Conservation (phyloP, 2,113 vertebrate species). For the Paracanthobrama guichenoti region DNA sequence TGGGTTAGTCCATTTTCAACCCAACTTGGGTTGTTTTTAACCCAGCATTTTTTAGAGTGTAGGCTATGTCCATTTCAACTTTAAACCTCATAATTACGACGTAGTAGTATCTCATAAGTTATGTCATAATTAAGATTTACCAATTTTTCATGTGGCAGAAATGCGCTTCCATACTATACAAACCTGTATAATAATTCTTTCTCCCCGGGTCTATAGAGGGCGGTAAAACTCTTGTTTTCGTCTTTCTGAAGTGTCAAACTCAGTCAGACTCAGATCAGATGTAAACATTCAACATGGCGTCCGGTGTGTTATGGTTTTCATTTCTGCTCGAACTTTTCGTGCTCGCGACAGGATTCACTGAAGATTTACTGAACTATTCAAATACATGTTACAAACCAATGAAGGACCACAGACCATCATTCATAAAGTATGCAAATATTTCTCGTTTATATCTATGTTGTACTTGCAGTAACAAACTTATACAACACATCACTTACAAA, state of each 20-base stretch:
- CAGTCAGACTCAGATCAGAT: neutral
- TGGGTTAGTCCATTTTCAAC: too few species aligned
- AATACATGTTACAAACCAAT: conserved; percentile 71
- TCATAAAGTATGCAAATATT: conserved; percentile 59
- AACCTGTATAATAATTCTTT: neutral
- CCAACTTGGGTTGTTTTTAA: too few species aligned
- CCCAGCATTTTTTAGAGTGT: too few species aligned
- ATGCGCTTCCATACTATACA: too few species aligned
- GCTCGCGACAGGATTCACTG: neutral
- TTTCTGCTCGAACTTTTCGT: conserved; percentile 42
- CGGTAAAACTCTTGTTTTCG: neutral
- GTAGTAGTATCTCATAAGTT: too few species aligned
- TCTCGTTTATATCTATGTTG: neutral
- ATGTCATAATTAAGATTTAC: too few species aligned
- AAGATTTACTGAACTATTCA: neutral
- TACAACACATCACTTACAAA: neutral
- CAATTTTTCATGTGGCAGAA: too few species aligned
- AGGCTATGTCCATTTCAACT: too few species aligned
- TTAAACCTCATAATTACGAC: too few species aligned
- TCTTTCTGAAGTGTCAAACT: neutral
- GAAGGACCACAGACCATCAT: conserved; percentile 61
- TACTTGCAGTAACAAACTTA: neutral
- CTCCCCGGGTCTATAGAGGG: conserved; percentile 27
- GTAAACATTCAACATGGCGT: conserved; percentile 62
- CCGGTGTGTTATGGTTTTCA: conserved; percentile 28